Base-by-base conservation (phyloP, 1,140 invertebrate species). In the Oncopodura yosiiana region DNA sequence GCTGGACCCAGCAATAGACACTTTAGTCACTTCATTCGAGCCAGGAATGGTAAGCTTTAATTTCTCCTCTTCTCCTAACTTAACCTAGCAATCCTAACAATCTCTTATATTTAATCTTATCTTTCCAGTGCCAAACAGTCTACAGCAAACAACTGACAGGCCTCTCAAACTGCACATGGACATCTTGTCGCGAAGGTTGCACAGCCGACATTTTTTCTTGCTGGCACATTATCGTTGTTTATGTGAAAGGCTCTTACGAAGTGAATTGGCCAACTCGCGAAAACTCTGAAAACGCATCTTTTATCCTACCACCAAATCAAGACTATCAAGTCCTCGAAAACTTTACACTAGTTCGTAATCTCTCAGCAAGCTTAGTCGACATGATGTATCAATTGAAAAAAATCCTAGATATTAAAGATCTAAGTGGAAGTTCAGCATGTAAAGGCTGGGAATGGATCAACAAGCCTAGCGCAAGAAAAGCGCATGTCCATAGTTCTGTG, bases 111-210 rank as follows among this genome's bases (percentile, higher is more conserved):
- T n/a, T n/a, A n/a, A n/a, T n/a, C n/a, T n/a, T n/a, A n/a, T n/a
- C n/a, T n/a, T n/a, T n/a, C n/a, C 41, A 44, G 39, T 68, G 67
- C 61, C 59, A 59, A 44, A 67, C 66, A 19, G 45, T 64, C 30
- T 56, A 64, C 39, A 50, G 57, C 46, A 42, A 56, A 34, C 34
- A 51, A 16, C 59, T 66, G 12, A 51, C 53, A 12, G 66, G 67
- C 11, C 51, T 65, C 16, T 62, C 65, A 26, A 69, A 69, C 44
- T 69, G 68, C 52, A 57, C 65, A 16, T 69, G 68, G 68, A 67
- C 66, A 14, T 67, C 66, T 11, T 69, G 68, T 63, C 57, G 66
- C 24, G 58, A 64, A 27, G 68, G 68, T 11, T 69, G 68, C 48
- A 69, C 68, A 1, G 61, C 63, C 12, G 66, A 67, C 23, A 61